Base-by-base conservation (phyloP, 2,113 vertebrate genomes). In the Columba janthina region DNA sequence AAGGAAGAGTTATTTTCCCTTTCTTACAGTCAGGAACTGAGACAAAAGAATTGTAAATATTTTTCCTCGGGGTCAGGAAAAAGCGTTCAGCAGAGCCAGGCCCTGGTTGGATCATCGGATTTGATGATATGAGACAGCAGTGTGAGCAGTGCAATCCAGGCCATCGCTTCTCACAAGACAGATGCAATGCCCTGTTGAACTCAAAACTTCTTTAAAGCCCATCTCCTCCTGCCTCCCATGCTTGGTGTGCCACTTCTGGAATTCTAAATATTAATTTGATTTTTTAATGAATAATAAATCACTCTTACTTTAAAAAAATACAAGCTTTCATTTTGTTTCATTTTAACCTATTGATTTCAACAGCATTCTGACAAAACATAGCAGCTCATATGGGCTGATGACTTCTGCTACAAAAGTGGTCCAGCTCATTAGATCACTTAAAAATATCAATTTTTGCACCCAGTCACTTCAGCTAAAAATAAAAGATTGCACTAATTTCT, bases 301-400 rank as follows among this genome's bases (percentile, higher is more conserved):
- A 36, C 51, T 78, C 62, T 67, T 57, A 28, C 24, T 72, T 87
- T 75, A 29, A 67, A 82, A 82, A 50, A 82, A 61, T 4, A 50
- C 5, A 69, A 57, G 4, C 5, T 50, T 82, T 72, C 9, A 5
- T 64, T 87, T 91, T 64, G 20, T 56, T 87, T 67, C 1, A 44
- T 72, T 89, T 90, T 79, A 60, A 78, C 28, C 16, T 76, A 12
- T 20, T n/a, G 40, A 28, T 85, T 89, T 91, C 67, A 80, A 34
- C 46, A 66, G 58, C 0, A 0, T 51, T 88, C 20, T 83, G 64
- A 56, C 10, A 54, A 80, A 92, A 67, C 1, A 2, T 13, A 67
- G 18, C 51, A 66, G 32, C 31, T 65, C 28, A 20, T 65, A 62
- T 12, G 31, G 25, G 67, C 38, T 84, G 70, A 60, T 60, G 53